phyloP scores from a whole-genome alignment of 2,888 invertebrate species.

The Creontiades dilutus region DNA sequence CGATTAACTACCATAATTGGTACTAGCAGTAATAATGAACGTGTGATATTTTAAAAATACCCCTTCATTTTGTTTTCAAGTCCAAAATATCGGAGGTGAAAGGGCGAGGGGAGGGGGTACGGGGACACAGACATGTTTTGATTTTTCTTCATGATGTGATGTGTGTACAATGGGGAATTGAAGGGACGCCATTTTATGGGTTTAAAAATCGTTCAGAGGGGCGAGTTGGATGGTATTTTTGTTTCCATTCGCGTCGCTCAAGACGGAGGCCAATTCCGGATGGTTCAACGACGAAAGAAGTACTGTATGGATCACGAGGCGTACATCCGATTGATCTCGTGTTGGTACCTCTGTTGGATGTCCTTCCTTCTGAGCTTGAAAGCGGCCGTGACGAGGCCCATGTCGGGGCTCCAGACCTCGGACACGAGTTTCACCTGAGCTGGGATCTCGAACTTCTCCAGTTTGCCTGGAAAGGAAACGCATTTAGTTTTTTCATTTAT shows the following conservation, averaged over 20 bases:
- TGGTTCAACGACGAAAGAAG: constrained; percentile 59
- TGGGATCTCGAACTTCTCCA: constrained; percentile 96
- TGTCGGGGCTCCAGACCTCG: constrained; percentile 98
- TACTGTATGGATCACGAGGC: constrained; percentile 84
- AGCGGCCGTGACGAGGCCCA: constrained; percentile 97
- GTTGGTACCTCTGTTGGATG: constrained; percentile 95
- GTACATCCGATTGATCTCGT: constrained; percentile 96
- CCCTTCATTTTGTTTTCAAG: constrained; percentile 34
- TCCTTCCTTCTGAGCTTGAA: constrained; percentile 98
- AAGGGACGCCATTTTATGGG: not conserved
- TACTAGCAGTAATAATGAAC: constrained; percentile 47
- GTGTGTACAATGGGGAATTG: constrained; percentile 2
- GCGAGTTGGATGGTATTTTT: not conserved
- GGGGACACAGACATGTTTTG: not conserved
- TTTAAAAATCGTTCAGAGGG: constrained; percentile 15
- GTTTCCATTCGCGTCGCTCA: not conserved
- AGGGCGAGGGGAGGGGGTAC: not conserved
- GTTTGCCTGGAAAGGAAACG: constrained; percentile 83
- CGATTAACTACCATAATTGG: not conserved
- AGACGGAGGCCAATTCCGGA: not conserved
- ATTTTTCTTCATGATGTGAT: constrained; percentile 34
- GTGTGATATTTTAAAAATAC: constrained; percentile 43
- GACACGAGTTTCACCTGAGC: constrained; percentile 91
- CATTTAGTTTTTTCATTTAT: too few relatives aligned
- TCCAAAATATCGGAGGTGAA: not conserved